These are phyloP conservation scores for Apodemia mormo DNA, from an alignment of 2,888 invertebrate species.

Conservation along the genomic window DNA sequence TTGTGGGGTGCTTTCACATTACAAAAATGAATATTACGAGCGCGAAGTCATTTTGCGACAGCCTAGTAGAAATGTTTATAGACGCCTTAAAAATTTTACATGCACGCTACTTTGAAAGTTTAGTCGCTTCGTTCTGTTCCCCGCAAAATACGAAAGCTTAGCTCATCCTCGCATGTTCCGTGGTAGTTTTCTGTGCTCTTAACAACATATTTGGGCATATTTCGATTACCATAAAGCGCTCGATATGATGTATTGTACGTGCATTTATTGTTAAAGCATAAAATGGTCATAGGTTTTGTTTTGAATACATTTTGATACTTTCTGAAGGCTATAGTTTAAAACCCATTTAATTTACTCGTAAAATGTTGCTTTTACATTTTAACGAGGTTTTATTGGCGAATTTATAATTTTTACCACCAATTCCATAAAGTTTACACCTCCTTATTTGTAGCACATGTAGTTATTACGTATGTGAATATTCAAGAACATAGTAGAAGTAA, in stretches of 20 bases:
- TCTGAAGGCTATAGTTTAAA: background rate
- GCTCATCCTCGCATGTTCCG: slow-evolving; percentile 77
- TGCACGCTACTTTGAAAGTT: slow-evolving; percentile 66
- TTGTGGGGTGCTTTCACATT: slow-evolving; percentile 54
- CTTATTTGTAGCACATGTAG: background rate
- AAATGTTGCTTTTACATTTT: background rate
- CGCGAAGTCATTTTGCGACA: slow-evolving; percentile 56
- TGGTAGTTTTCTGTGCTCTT: slow-evolving; percentile 78
- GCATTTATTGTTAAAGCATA: slow-evolving; percentile 62
- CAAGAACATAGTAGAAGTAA: too few relatives aligned
- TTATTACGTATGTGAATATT: background rate
- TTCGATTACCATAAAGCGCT: slow-evolving; percentile 82
- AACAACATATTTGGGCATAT: slow-evolving; percentile 81
- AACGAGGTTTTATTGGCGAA: background rate
- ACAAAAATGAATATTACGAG: slow-evolving; percentile 64
- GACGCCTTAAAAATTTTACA: slow-evolving; percentile 68
- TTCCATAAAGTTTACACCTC: background rate
- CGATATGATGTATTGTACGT: slow-evolving; percentile 73
- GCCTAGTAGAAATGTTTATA: slow-evolving; percentile 67
- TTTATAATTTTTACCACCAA: background rate
- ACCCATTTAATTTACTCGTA: background rate
- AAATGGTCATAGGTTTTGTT: slow-evolving; percentile 31
- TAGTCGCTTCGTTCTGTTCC: slow-evolving; percentile 66
- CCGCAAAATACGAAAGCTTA: slow-evolving; percentile 70
- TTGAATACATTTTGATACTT: slow-evolving; percentile 22